Conservation (phyloP, 2,797 vertebrate genomes). For the Columba guinea region DNA sequence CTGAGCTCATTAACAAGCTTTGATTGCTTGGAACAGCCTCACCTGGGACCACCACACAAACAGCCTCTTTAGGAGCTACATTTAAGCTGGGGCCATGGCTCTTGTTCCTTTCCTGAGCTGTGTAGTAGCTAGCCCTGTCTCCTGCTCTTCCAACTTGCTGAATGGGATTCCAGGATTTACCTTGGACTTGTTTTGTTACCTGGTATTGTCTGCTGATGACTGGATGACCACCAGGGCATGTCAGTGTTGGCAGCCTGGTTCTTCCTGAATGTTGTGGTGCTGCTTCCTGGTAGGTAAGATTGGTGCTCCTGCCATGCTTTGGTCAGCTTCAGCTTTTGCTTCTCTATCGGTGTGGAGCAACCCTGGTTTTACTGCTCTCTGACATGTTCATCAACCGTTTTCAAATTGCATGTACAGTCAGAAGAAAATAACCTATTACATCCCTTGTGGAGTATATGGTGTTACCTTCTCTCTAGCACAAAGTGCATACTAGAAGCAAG, state of each 20-base stretch:
- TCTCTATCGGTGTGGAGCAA: background rate
- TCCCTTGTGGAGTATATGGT: background rate
- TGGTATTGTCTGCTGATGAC: background rate
- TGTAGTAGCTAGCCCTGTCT: background rate
- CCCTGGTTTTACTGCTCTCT: background rate
- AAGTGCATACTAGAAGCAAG: background rate
- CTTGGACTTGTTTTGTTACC: background rate
- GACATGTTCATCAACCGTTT: background rate
- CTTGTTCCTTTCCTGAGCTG: background rate
- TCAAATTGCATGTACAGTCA: background rate
- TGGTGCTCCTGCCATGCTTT: background rate
- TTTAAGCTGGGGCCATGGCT: accelerated
- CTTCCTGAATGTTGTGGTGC: background rate
- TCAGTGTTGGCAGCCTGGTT: background rate
- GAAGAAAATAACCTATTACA: background rate
- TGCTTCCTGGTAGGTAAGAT: background rate
- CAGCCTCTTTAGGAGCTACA: background rate
- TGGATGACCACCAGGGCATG: too few relatives aligned
- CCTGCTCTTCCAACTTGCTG: background rate
- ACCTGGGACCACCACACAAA: background rate
- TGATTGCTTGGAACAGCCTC: background rate
- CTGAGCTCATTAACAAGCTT: background rate
- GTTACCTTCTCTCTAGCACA: background rate
- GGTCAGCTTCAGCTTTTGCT: background rate
- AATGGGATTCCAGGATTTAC: background rate